phyloP scores from a whole-genome alignment of 2,113 vertebrate genomes.

The Cheilinus undulatus region DNA sequence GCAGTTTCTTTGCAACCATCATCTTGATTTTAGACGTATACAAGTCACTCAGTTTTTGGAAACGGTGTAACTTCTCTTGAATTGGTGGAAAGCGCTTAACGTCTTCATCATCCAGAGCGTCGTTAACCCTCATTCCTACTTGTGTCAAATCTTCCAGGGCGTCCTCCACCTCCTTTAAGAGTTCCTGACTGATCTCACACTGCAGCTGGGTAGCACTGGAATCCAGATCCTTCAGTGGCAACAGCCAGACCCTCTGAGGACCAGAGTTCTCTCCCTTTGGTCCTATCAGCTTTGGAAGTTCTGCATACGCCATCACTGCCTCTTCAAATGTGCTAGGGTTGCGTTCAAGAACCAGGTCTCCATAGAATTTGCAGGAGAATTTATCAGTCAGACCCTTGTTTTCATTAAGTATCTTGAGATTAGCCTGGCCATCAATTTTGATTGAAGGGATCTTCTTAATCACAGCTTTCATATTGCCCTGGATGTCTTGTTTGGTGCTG shows the following conservation, averaged over 20 bases:
- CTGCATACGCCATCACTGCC: background rate
- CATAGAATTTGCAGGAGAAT: conserved; percentile 31
- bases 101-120: background rate
- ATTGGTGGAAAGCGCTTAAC: conserved; percentile 40
- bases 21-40: background rate
- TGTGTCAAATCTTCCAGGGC: background rate
- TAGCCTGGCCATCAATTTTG: fast-evolving
- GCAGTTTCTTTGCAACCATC: too few relatives aligned
- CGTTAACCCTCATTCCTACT: conserved; percentile 21
- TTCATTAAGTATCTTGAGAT: background rate
- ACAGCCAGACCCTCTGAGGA: conserved; percentile 28
- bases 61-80: background rate
- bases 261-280: background rate
- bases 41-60: background rate
- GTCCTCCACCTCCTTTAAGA: background rate
- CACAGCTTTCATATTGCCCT: conserved; percentile 16
- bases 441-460: conserved; percentile 20
- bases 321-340: conserved; percentile 20
- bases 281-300: conserved; percentile 35
- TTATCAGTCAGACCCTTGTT: conserved; percentile 7
- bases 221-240: background rate
- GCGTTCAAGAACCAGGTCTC: conserved; percentile 18
- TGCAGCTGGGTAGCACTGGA: fast-evolving
- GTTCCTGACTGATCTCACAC: fast-evolving
- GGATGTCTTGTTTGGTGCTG: background rate